Evolutionary conservation across 2,797 vertebrate genomes (phyloP), one percentile per base, ranked within the genome.

Genomic region (Oreochromis grahami): DNA sequence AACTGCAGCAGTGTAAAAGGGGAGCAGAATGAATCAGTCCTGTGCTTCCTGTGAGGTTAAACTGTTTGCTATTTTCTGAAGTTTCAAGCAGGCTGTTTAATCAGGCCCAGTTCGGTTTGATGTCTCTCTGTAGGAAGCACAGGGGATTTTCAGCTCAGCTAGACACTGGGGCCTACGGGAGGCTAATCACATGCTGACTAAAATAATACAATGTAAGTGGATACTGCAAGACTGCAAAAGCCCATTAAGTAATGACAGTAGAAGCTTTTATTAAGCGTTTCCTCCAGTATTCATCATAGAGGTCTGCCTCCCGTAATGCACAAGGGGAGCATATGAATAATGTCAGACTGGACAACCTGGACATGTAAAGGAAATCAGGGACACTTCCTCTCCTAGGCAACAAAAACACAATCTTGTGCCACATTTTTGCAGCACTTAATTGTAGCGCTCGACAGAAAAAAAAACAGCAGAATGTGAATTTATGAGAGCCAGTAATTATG

Each of bases 21-120:
- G 60, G 85, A 38, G 76, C 24, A 76, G 74, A 86, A 89, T 90
- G 78, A 92, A 91, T 94, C 86, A 91, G 81, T 79, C 70, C 24
- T 51, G 53, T 78, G 76, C 63, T 58, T 91, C 77, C 83, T 82
- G 72, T 15, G 80, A 90, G 90, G 88, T 93, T 93, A 92, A 93
- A 93, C 80, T 91, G 84, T 87, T 74, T 74, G 72, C 89, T 87
- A 78, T 89, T 93, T 83, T 79, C 72, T 90, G 77, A 91, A 93
- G 86, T 91, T 93, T 85, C 77, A 80, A 85, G 83, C 83, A 84
- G 80, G 68, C 77, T 87, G 81, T 90, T 89, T 89, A 89, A 90
- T 88, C 86, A 86, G 86, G 32, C 81, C 63, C 81, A 51, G 38
- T 88, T 88, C 34, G 77, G 85, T 89, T 86, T 89, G 83, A 91